Percentiles rank a stretch among this genome's conserved stretches.
phyloP scores from a whole-genome alignment of 1,140 invertebrate genomes.

The Sinella curviseta region DNA sequence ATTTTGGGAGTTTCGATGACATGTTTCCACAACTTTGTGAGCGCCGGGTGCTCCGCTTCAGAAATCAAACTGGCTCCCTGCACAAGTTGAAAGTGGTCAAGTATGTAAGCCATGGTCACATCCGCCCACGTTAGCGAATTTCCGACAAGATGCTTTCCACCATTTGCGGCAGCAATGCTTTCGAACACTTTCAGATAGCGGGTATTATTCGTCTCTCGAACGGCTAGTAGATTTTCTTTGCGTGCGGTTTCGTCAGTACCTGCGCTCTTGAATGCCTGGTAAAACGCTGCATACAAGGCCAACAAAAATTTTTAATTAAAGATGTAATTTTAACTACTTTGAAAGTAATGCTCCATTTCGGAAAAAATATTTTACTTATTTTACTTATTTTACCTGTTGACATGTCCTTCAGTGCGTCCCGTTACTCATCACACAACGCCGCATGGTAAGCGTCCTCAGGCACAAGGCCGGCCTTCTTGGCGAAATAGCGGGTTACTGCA shows the following conservation, averaged over 20 bases:
- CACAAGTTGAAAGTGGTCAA: neutral
- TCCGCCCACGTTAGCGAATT: constrained; percentile 15
- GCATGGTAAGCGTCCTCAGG: constrained; percentile 16
- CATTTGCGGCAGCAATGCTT: neutral
- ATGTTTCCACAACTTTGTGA: too few species aligned
- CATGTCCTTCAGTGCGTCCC: constrained; percentile 23
- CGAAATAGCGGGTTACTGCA: constrained; percentile 27
- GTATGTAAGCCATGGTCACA: neutral
- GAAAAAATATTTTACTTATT: too few species aligned
- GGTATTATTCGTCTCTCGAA: neutral
- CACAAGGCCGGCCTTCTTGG: constrained; percentile 17
- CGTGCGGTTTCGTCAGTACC: neutral
- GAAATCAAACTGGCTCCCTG: too few species aligned
- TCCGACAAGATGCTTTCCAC: neutral
- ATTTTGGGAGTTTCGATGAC: too few species aligned
- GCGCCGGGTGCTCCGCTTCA: too few species aligned
- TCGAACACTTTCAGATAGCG: constrained; percentile 1
- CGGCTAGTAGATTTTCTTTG: neutral
- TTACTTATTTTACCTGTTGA: neutral
- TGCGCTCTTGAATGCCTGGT: neutral
- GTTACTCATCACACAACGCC: constrained; percentile 34
- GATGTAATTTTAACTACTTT: neutral
- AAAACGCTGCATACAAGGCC: neutral
- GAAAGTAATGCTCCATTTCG: too few species aligned
- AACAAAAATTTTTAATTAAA: too few species aligned